A percentile compares a stretch with the other conserved stretches of the same genome.
Evolutionary conservation across 37 sponge, comb jelly and placozoan genomes (phyloP).

Genomic region (Bolinopsis microptera): DNA sequence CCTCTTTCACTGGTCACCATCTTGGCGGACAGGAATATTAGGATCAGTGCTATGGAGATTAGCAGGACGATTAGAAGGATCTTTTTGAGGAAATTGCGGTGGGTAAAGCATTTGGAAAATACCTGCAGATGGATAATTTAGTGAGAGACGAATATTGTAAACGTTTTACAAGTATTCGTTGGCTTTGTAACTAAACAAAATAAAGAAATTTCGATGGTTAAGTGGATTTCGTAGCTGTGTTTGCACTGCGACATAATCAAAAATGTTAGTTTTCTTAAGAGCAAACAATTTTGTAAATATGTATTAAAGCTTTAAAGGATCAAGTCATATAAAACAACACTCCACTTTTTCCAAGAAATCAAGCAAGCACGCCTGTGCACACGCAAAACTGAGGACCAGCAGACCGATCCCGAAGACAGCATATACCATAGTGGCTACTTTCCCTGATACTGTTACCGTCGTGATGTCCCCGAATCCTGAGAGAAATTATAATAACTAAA

Average conservation of each 20-base stretch:
- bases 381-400: not conserved
- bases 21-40: not conserved
- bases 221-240: too few species aligned
- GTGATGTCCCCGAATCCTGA: not conserved
- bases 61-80: not conserved
- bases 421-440: not conserved
- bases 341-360: not conserved
- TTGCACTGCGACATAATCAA: too few species aligned
- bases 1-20: not conserved
- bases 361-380: not conserved
- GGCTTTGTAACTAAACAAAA: too few species aligned
- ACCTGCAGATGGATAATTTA: too few species aligned
- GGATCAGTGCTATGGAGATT: not conserved
- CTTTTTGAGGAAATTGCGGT: not conserved
- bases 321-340: too few species aligned
- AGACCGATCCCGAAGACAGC: not conserved
- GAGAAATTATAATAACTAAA: too few species aligned
- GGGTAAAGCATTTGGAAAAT: not conserved
- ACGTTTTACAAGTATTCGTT: too few species aligned
- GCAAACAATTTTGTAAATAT: too few species aligned
- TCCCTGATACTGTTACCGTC: not conserved
- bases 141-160: too few species aligned
- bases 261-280: too few species aligned
- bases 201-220: too few species aligned
- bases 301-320: too few species aligned